phyloP scores from a whole-genome alignment of 1,140 invertebrate genomes.

The Pogonus chalceus region DNA sequence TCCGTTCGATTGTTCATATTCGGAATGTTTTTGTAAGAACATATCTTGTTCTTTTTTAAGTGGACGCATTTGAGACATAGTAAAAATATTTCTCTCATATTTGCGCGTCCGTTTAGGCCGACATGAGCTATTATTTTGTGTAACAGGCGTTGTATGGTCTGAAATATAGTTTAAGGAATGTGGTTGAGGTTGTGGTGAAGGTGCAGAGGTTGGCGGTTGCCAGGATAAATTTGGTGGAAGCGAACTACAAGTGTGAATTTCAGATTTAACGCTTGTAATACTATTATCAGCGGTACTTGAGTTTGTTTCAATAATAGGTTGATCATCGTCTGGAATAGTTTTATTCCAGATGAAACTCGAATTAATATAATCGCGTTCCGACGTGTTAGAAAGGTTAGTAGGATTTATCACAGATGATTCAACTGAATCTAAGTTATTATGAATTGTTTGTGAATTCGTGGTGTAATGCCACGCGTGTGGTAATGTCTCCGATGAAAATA shows the following conservation, averaged over 20 bases:
- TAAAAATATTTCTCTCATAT: conserved; percentile 22
- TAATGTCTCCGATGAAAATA: conserved; percentile 18
- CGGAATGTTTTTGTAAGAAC: background rate
- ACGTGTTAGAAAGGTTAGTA: too few species aligned
- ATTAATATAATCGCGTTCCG: background rate
- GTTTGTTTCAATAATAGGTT: background rate
- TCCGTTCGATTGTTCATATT: background rate
- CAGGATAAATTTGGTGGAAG: background rate
- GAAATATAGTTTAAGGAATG: conserved; percentile 1
- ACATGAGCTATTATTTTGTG: conserved; percentile 20
- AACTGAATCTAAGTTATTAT: background rate
- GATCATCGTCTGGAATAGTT: too few species aligned
- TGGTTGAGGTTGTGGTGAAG: background rate
- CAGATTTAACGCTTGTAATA: background rate
- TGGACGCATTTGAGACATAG: background rate
- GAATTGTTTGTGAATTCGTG: background rate
- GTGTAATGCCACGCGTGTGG: conserved; percentile 10
- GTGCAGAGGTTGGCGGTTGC: background rate
- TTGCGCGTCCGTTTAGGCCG: conserved; percentile 29
- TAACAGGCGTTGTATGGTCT: background rate
- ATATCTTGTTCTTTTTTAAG: background rate
- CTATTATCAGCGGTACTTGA: background rate
- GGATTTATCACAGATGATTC: background rate
- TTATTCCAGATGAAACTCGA: background rate
- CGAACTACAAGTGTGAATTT: background rate